Conservation (phyloP, 35 echinoderm and acorn worm genomes). For the Apostichopus californicus region DNA sequence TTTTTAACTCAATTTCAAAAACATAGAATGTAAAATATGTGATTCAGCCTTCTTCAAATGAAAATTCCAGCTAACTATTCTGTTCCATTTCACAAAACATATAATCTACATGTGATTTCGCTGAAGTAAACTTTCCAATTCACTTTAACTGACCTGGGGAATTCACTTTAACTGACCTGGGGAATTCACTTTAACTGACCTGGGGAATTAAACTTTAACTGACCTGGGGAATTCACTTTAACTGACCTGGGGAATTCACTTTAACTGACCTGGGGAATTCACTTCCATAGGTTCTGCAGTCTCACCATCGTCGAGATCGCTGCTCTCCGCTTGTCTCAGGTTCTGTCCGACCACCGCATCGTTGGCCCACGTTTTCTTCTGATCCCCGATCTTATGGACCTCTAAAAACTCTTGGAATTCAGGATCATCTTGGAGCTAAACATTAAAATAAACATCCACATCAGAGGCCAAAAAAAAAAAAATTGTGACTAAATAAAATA, state of each 20-base stretch:
- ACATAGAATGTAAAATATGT: too few relatives aligned
- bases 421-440: conserved; percentile 85
- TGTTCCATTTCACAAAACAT: too few relatives aligned
- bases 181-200: background rate
- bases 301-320: conserved; percentile 9
- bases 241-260: background rate
- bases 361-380: conserved; percentile 83
- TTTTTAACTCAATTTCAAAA: too few relatives aligned
- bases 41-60: too few relatives aligned
- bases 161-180: background rate
- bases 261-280: background rate
- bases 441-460: background rate
- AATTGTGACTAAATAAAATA: too few relatives aligned
- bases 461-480: too few relatives aligned
- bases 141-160: background rate
- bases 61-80: too few relatives aligned
- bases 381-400: conserved; percentile 65
- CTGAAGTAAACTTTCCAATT: too few relatives aligned
- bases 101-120: too few relatives aligned
- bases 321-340: background rate
- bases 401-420: conserved; percentile 92
- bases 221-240: background rate
- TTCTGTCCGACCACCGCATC: conserved; percentile 49
- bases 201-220: background rate
- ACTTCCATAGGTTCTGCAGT: background rate